Evolutionary conservation across 2,797 vertebrate species (phyloP).

Genomic region (Pipistrellus pygmaeus): DNA sequence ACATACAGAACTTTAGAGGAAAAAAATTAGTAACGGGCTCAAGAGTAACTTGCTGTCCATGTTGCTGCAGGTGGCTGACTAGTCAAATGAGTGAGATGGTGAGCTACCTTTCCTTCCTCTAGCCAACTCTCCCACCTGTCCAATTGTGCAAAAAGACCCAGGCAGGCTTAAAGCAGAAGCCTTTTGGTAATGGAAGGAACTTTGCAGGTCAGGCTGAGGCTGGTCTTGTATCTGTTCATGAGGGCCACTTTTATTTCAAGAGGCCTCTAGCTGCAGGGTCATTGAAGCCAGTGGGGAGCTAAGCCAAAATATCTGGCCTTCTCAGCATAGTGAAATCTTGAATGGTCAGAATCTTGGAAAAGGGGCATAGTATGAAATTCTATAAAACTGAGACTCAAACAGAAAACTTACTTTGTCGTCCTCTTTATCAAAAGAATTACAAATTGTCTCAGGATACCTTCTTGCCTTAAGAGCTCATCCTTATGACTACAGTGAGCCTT

Average conservation of each 20-base stretch:
- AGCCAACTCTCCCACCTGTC: neutral
- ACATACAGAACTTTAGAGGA: no score
- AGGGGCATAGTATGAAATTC: slow-evolving; percentile 1
- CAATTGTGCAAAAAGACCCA: neutral
- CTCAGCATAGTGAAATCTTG: neutral
- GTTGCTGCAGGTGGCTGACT: neutral
- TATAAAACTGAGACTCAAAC: slow-evolving; percentile 24
- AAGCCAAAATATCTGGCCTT: neutral
- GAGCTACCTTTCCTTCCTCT: neutral
- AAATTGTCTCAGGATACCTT: neutral
- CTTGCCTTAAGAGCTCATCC: slow-evolving; percentile 1
- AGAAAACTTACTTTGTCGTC: slow-evolving; percentile 34
- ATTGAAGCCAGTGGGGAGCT: neutral
- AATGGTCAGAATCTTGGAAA: neutral
- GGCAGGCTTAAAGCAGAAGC: neutral
- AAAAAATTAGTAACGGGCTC: neutral
- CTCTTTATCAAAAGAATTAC: slow-evolving; percentile 3
- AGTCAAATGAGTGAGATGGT: neutral
- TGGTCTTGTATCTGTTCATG: neutral
- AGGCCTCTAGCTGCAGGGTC: neutral
- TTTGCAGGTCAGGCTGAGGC: neutral
- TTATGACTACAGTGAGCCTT: neutral
- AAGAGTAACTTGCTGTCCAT: neutral
- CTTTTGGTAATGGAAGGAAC: neutral
- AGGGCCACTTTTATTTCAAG: neutral